These are phyloP conservation scores for Clinocottus analis DNA, from an alignment of 2,113 vertebrate species.

Conservation along the genomic window DNA sequence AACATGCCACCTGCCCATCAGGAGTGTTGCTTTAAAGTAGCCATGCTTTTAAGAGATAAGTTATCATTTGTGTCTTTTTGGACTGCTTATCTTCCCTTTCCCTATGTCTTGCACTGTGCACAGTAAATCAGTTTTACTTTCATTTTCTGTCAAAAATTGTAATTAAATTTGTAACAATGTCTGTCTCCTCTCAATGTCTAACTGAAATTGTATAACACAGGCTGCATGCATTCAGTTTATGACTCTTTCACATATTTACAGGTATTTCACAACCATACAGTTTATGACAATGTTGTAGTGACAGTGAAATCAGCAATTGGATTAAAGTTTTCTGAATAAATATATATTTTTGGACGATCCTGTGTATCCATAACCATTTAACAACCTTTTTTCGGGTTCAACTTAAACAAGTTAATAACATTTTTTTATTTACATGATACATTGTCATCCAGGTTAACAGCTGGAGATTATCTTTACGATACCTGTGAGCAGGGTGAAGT, in stretches of 20 bases:
- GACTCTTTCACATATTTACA: neutral
- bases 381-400: neutral
- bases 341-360: too few species aligned
- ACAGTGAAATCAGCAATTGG: neutral
- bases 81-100: neutral
- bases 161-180: too few species aligned
- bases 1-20: too few species aligned
- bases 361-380: neutral
- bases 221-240: neutral
- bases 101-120: neutral
- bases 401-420: neutral
- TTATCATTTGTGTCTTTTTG: neutral
- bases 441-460: neutral
- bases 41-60: neutral
- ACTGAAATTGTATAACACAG: neutral
- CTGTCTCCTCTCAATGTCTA: too few species aligned
- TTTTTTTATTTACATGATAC: neutral
- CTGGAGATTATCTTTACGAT: neutral
- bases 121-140: neutral
- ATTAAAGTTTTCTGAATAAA: too few species aligned
- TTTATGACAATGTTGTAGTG: too few species aligned
- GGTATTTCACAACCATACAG: neutral
- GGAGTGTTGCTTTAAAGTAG: neutral
- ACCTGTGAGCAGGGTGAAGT: constrained; percentile 6
- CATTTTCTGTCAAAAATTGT: neutral